Base-by-base conservation (phyloP, 2,797 vertebrate genomes). In the Falco peregrinus region DNA sequence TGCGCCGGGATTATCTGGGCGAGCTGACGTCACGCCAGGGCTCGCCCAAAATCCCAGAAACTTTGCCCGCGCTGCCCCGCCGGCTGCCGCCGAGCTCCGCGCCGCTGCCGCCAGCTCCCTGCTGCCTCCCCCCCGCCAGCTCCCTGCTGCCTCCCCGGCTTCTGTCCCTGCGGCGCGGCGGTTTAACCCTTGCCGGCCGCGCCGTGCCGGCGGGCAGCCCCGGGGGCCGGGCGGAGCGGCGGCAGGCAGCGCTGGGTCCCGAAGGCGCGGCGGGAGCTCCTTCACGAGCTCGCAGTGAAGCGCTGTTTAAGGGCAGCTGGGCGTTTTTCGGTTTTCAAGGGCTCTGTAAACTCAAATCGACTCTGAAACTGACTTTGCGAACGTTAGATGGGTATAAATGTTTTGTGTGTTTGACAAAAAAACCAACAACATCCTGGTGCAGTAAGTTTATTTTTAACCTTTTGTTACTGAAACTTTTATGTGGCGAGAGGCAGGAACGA, bases 31-130 rank as follows among this genome's bases (percentile, higher is more conserved):
- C 98, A 98, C 73, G 56, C 78, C 35, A 91, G 97, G 97, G 97
- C 94, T 97, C 97, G 98, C 97, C 97, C 97, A 95, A 98, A 97
- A 95, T 97, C 96, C 87, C 97, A 74, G 93, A 97, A 97, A 84
- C 94, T 96, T 97, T 96, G 95, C 70, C 92, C 48, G 75, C 77
- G 63, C 85, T 43, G 22, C 87, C 65, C 84, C 45, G 45, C 39
- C 35, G 25, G 33, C 13, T 15, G 41, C 41, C 5, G 41, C 41
- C 41, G 41, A 15, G 41, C 13, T 6, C 41, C 13, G 41, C 39
- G 39, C 39, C 39, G 39, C 39, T 39, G 39, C 39, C 39, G 39
- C 37, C 37, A 11, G 37, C 37, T 39, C 37, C 37, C 37, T 11
- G 37, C 37, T 39, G 37, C 37, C 37, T 39, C 37, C 37, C 37